These are phyloP conservation scores for Anthoptus insignis DNA, from an alignment of 2,888 invertebrate genomes.

Conservation along the genomic window DNA sequence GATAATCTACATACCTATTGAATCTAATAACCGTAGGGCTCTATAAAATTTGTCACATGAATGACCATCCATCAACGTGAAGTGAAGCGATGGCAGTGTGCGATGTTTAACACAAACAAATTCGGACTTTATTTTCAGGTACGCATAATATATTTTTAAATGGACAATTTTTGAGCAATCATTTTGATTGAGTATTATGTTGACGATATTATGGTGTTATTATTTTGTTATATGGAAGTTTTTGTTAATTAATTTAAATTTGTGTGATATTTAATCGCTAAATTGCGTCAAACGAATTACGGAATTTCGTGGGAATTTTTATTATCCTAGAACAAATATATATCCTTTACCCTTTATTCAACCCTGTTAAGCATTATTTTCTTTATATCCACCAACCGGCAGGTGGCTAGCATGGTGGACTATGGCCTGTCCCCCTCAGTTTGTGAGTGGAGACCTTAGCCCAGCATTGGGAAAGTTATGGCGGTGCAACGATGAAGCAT, in stretches of 20 bases:
- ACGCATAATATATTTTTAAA: slow-evolving; percentile 4
- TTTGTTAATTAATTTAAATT: background rate
- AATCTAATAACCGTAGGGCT: slow-evolving; percentile 56
- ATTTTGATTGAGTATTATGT: slow-evolving; percentile 37
- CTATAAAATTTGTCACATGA: slow-evolving; percentile 62
- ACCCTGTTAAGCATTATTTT: too few species aligned
- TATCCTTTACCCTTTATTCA: too few species aligned
- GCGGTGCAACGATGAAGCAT: too few species aligned
- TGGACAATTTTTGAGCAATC: slow-evolving; percentile 7
- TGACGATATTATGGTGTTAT: slow-evolving; percentile 23
- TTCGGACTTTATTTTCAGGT: slow-evolving; percentile 29
- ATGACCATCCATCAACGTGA: slow-evolving; percentile 62
- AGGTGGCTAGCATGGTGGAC: too few species aligned
- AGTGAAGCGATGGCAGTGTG: slow-evolving; percentile 51
- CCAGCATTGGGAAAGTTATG: too few species aligned
- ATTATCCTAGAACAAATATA: background rate
- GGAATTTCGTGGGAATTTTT: too few species aligned
- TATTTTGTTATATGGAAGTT: slow-evolving; percentile 13
- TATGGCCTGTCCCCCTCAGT: too few species aligned
- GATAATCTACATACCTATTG: slow-evolving; percentile 52
- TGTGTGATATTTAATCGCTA: background rate
- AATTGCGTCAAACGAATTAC: background rate
- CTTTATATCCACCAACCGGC: too few species aligned
- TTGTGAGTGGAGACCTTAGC: too few species aligned
- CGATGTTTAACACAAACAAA: slow-evolving; percentile 42